A percentile compares a stretch with the other conserved stretches of the same genome.
Evolutionary conservation across 2,888 invertebrate genomes (phyloP).

Genomic region (Caenorhabditis zanzibari): DNA sequence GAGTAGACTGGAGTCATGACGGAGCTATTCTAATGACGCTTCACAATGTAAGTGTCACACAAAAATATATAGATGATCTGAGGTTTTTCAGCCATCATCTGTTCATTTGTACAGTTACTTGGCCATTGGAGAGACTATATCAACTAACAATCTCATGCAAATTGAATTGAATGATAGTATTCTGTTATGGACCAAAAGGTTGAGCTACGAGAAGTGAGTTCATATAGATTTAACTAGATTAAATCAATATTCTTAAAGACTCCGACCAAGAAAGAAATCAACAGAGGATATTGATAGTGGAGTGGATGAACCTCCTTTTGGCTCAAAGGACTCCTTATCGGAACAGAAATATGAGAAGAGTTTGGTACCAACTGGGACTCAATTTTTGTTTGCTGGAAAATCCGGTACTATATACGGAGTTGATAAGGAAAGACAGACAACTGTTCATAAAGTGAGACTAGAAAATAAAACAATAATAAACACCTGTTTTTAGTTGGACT

Average conservation of each 20-base stretch:
- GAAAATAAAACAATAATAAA: no score
- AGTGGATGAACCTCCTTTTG: slow-evolving; percentile 28
- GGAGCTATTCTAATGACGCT: slow-evolving; percentile 54
- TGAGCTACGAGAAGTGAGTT: slow-evolving; percentile 40
- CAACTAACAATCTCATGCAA: slow-evolving; percentile 47
- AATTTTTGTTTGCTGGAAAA: slow-evolving; percentile 52
- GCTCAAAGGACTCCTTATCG: slow-evolving; percentile 35
- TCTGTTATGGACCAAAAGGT: slow-evolving; percentile 27
- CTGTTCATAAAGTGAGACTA: slow-evolving; percentile 50
- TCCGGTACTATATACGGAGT: slow-evolving; percentile 50
- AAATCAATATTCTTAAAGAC: slow-evolving; percentile 1
- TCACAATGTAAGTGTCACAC: slow-evolving; percentile 24
- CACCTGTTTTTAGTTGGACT: slow-evolving; percentile 53
- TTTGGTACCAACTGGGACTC: slow-evolving; percentile 37
- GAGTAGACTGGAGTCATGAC: slow-evolving; percentile 65
- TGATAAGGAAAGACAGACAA: slow-evolving; percentile 23
- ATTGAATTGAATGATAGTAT: slow-evolving; percentile 49
- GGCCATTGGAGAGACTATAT: slow-evolving; percentile 27
- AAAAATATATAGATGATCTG: not conserved
- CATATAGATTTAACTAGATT: not conserved
- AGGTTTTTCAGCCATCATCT: slow-evolving; percentile 28
- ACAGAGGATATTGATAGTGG: slow-evolving; percentile 34
- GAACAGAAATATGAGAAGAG: slow-evolving; percentile 35
- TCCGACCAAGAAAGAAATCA: slow-evolving; percentile 6
- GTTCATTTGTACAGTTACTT: slow-evolving; percentile 51